These are phyloP conservation scores for Thymelicus sylvestris DNA, from an alignment of 2,888 invertebrate species.

Conservation along the genomic window DNA sequence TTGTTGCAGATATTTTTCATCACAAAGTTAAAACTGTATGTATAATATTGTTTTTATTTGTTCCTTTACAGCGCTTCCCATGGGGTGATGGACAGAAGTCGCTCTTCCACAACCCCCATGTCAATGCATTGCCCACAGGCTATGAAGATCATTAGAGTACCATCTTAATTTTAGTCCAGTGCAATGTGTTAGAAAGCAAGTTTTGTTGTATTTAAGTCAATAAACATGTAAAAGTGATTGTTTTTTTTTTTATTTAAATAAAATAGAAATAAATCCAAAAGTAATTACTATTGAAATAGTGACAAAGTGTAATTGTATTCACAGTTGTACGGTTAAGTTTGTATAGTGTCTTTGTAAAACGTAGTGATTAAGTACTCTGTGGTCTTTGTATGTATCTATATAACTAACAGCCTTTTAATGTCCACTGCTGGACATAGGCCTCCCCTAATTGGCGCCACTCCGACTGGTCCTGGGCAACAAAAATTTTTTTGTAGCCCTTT, in stretches of 20 bases:
- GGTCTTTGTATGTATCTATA: too few relatives aligned
- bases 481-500: too few relatives aligned
- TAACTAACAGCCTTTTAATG: too few relatives aligned
- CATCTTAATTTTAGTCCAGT: slow-evolving; percentile 36
- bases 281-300: not conserved
- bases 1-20: too few relatives aligned
- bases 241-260: slow-evolving; percentile 4
- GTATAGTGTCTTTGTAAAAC: too few relatives aligned
- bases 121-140: slow-evolving; percentile 91
- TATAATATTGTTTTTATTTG: slow-evolving; percentile 15
- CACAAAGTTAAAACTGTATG: too few relatives aligned
- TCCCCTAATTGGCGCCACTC: too few relatives aligned
- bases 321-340: too few relatives aligned
- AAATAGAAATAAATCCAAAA: not conserved
- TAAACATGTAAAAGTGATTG: slow-evolving; percentile 39
- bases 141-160: slow-evolving; percentile 86
- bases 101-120: slow-evolving; percentile 94
- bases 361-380: too few relatives aligned
- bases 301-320: not conserved
- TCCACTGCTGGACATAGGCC: too few relatives aligned
- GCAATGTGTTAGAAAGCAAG: slow-evolving; percentile 55
- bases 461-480: too few relatives aligned
- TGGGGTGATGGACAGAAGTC: slow-evolving; percentile 96
- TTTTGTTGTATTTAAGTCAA: slow-evolving; percentile 58
- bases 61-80: slow-evolving; percentile 89